Conservation (phyloP, 2,113 vertebrate species). For the Perognathus longimembris region DNA sequence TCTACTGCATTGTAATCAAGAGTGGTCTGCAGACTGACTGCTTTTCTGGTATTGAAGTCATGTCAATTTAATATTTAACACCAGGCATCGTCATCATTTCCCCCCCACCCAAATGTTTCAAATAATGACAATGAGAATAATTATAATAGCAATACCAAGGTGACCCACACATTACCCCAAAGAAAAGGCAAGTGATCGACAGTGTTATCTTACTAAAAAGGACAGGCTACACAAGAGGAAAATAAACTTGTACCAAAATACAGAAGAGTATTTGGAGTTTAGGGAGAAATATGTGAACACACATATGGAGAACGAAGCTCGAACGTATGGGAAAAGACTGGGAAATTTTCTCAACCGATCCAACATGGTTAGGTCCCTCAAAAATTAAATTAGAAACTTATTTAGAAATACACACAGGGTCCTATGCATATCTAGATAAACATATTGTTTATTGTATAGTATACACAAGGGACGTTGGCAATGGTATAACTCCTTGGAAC, state of each 20-base stretch:
- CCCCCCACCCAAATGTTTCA: constrained; percentile 5
- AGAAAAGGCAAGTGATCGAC: background rate
- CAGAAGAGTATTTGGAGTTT: background rate
- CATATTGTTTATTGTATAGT: too few species aligned
- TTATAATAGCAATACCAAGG: background rate
- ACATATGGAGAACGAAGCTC: background rate
- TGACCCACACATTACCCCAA: background rate
- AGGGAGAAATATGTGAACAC: background rate
- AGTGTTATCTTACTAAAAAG: background rate
- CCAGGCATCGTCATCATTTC: background rate
- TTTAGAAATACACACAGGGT: too few species aligned
- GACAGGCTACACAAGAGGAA: background rate
- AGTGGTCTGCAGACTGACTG: background rate
- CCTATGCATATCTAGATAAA: too few species aligned
- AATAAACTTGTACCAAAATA: background rate
- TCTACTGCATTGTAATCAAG: background rate
- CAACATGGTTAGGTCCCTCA: background rate
- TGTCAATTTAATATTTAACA: constrained; percentile 59
- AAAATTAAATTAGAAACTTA: background rate
- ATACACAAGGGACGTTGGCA: too few species aligned
- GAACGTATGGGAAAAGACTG: background rate
- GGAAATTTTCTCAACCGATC: background rate
- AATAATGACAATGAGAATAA: constrained; percentile 34
- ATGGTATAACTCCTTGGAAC: too few species aligned
- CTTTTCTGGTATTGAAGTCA: constrained; percentile 5